These are phyloP conservation scores for Brenthis hecate DNA, from an alignment of 2,888 invertebrate species.

Conservation along the genomic window DNA sequence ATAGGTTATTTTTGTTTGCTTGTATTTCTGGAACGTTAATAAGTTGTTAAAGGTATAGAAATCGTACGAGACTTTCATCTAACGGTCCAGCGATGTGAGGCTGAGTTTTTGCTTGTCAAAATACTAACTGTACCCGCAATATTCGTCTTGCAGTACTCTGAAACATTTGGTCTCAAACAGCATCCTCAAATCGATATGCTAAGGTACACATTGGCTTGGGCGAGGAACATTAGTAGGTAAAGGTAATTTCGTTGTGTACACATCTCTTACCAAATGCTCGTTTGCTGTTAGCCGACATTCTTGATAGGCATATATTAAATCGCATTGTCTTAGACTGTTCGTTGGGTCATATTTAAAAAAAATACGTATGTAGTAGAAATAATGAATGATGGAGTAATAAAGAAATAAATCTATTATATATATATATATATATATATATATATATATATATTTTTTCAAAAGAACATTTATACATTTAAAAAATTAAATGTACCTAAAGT, in stretches of 20 bases:
- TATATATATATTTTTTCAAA: too few species aligned
- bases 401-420: too few species aligned
- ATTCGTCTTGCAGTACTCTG: conserved; percentile 49
- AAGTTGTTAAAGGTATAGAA: conserved; percentile 41
- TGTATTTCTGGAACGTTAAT: conserved; percentile 24
- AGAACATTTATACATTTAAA: too few species aligned
- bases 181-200: conserved; percentile 44
- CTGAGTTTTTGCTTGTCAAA: conserved; percentile 74
- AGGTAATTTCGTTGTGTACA: conserved; percentile 20
- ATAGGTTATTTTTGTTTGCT: conserved; percentile 34
- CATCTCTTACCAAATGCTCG: conserved; percentile 30
- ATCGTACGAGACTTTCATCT: conserved; percentile 57
- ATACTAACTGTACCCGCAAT: conserved; percentile 68
- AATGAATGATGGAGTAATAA: too few species aligned
- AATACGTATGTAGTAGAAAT: too few species aligned
- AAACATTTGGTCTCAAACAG: conserved; percentile 42
- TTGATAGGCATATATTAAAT: conserved; percentile 18
- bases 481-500: too few species aligned
- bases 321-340: conserved; percentile 13
- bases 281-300: conserved; percentile 32
- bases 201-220: conserved; percentile 33
- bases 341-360: neutral
- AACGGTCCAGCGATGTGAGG: conserved; percentile 59
- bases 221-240: neutral
- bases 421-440: too few species aligned